Percentiles rank a stretch among this genome's conserved stretches.
phyloP scores from a whole-genome alignment of 2,888 invertebrate species.

The Plusia festucae region DNA sequence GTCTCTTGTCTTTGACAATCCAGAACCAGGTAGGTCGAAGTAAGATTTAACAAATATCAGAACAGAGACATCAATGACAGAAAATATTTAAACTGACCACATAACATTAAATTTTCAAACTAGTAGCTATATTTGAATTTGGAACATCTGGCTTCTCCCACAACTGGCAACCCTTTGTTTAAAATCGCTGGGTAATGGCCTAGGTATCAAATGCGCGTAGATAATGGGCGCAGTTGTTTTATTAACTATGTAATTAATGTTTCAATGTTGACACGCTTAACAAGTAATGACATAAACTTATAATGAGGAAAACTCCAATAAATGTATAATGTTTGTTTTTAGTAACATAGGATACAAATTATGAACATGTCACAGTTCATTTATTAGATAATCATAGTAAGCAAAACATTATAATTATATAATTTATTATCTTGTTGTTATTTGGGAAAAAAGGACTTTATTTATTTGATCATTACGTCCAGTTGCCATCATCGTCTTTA shows the following conservation, averaged over 20 bases:
- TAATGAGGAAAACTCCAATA: background rate
- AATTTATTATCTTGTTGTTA: no score
- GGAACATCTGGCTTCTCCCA: conserved; percentile 14
- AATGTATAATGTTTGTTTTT: background rate
- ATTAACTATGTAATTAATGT: conserved; percentile 6
- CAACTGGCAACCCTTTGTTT: conserved; percentile 13
- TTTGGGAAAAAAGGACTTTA: no score
- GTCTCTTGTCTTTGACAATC: no score
- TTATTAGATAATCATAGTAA: no score
- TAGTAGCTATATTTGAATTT: conserved; percentile 14
- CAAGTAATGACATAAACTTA: conserved; percentile 1
- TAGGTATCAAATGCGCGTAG: background rate
- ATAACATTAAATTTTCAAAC: background rate
- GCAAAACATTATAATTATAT: no score
- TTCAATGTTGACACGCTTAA: conserved; percentile 9
- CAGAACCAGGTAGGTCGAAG: no score
- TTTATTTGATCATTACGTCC: no score
- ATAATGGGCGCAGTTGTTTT: background rate
- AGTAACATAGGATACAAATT: no score
- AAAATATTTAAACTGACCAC: background rate
- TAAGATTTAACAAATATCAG: no score
- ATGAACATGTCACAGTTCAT: no score
- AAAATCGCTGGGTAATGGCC: background rate
- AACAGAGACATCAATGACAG: no score
- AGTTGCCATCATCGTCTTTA: no score